phyloP scores from a whole-genome alignment of 2,113 vertebrate genomes.

The Crotalus viridis region DNA sequence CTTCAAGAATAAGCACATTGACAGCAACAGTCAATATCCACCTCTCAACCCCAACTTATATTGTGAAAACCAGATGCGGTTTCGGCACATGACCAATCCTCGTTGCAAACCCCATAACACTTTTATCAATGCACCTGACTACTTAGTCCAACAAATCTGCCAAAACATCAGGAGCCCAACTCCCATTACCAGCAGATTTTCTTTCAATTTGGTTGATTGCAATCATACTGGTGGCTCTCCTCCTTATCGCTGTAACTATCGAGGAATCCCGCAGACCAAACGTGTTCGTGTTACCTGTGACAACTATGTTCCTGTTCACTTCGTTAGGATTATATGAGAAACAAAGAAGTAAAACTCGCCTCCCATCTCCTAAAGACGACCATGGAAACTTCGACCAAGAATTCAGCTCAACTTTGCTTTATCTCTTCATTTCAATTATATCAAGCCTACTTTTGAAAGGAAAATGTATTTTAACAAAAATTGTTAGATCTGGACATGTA shows the following conservation, averaged over 20 bases:
- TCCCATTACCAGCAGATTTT: neutral
- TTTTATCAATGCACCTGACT: neutral
- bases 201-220: neutral
- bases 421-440: neutral
- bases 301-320: neutral
- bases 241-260: neutral
- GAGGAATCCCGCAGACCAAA: neutral
- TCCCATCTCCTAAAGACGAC: neutral
- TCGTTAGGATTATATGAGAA: no score
- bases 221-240: neutral
- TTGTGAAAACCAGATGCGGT: neutral
- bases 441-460: neutral
- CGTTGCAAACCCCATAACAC: neutral
- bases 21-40: neutral
- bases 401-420: neutral
- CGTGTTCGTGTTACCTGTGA: neutral
- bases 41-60: rapidly evolving
- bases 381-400: neutral
- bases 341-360: no score
- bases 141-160: neutral
- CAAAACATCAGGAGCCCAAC: neutral
- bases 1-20: neutral
- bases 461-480: neutral
- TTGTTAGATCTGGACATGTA: neutral
- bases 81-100: neutral